phyloP scores from a whole-genome alignment of 2,888 invertebrate genomes.

The Eilema caniola region DNA sequence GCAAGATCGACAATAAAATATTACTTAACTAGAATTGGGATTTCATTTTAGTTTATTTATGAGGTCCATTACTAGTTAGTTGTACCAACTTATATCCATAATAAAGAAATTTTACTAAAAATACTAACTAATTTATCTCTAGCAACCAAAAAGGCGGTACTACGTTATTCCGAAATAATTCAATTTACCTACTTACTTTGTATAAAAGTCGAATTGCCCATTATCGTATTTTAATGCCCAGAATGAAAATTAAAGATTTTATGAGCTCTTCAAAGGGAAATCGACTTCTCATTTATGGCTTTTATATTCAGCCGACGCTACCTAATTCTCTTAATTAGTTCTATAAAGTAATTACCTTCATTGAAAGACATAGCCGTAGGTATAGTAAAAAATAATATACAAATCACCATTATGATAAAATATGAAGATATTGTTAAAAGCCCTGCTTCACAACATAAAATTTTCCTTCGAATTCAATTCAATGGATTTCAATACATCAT shows the following conservation, averaged over 20 bases:
- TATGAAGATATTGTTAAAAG: not conserved
- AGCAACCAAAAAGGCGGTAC: not conserved
- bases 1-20: too few relatives aligned
- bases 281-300: slow-evolving; percentile 27
- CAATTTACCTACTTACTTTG: not conserved
- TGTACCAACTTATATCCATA: too few relatives aligned
- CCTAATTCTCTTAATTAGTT: slow-evolving; percentile 23
- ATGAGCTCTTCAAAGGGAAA: slow-evolving; percentile 15
- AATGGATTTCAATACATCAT: slow-evolving; percentile 9
- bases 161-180: not conserved
- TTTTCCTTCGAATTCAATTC: not conserved
- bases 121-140: not conserved
- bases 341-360: slow-evolving; percentile 35
- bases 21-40: too few relatives aligned
- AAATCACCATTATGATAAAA: not conserved
- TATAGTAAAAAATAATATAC: not conserved
- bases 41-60: too few relatives aligned
- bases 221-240: slow-evolving; percentile 21
- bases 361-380: not conserved
- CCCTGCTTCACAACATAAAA: not conserved
- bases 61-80: too few relatives aligned
- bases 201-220: slow-evolving; percentile 8
- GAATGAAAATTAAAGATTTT: slow-evolving; percentile 22
- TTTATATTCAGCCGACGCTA: slow-evolving; percentile 15
- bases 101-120: too few relatives aligned